Conservation (phyloP, 1,140 invertebrate species). For the Zaprionus nigranus region DNA sequence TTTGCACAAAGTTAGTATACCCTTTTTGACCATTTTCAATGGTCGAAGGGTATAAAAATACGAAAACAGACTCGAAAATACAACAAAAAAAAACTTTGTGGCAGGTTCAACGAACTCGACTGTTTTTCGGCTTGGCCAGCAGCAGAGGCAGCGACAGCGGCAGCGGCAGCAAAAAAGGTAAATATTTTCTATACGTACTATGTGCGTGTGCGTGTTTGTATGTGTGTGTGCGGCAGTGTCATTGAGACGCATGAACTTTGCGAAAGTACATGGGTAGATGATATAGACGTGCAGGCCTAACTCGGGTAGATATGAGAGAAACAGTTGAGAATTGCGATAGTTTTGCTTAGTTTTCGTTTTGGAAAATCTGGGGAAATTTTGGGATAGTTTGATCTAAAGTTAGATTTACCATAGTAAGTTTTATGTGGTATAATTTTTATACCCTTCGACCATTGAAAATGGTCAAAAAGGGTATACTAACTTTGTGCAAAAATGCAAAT, state of each 20-base stretch:
- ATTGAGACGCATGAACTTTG: constrained; percentile 27
- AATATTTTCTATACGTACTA: constrained; percentile 32
- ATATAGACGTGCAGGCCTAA: not conserved
- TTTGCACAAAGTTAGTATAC: too few relatives aligned
- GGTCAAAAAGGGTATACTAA: too few relatives aligned
- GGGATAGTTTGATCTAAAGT: not conserved
- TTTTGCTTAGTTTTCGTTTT: too few relatives aligned
- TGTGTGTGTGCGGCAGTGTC: constrained; percentile 21
- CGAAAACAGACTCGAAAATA: constrained; percentile 19
- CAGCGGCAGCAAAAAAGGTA: constrained; percentile 43
- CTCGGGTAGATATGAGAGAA: not conserved
- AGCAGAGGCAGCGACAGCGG: not conserved
- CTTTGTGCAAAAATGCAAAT: too few relatives aligned
- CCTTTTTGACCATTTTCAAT: too few relatives aligned
- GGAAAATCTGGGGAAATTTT: not conserved
- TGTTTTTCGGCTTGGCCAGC: constrained; percentile 14
- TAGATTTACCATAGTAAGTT: too few relatives aligned
- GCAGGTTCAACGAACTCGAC: constrained; percentile 50
- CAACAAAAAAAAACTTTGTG: constrained; percentile 21
- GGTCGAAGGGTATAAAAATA: too few relatives aligned
- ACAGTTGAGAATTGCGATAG: not conserved
- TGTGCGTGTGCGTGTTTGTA: constrained; percentile 3
- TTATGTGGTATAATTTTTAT: too few relatives aligned
- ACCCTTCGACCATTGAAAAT: too few relatives aligned
- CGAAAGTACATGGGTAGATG: not conserved